Evolutionary conservation across 2,113 vertebrate species (phyloP).

Genomic region (Vombatus ursinus): DNA sequence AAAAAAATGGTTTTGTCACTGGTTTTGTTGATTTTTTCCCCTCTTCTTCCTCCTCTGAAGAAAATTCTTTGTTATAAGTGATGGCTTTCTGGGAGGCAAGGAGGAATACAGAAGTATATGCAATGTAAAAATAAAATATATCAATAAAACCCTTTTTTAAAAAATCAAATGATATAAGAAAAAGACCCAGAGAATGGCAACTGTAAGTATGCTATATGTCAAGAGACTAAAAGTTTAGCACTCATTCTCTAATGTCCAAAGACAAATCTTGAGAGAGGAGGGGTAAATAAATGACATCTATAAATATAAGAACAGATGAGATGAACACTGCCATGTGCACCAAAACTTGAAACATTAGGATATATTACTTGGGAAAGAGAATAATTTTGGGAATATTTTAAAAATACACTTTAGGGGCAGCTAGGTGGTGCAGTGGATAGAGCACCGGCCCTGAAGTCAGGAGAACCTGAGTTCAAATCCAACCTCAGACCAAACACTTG

Average conservation of each 20-base stretch:
- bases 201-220: background rate
- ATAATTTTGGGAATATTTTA: no score
- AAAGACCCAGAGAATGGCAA: background rate
- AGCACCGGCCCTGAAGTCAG: no score
- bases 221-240: background rate
- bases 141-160: background rate
- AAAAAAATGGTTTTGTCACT: background rate
- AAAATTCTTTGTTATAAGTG: background rate
- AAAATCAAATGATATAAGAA: background rate
- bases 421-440: no score
- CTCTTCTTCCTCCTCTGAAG: background rate
- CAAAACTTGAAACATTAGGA: background rate
- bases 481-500: no score
- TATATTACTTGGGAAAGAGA: background rate
- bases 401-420: no score
- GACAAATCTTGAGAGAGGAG: background rate
- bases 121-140: background rate
- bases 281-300: background rate
- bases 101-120: background rate
- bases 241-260: background rate
- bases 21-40: background rate
- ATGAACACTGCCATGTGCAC: background rate
- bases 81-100: background rate
- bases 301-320: background rate
- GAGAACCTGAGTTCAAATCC: no score